Conservation (phyloP, 2,888 invertebrate genomes). For the Cosmorhoe ocellata region DNA sequence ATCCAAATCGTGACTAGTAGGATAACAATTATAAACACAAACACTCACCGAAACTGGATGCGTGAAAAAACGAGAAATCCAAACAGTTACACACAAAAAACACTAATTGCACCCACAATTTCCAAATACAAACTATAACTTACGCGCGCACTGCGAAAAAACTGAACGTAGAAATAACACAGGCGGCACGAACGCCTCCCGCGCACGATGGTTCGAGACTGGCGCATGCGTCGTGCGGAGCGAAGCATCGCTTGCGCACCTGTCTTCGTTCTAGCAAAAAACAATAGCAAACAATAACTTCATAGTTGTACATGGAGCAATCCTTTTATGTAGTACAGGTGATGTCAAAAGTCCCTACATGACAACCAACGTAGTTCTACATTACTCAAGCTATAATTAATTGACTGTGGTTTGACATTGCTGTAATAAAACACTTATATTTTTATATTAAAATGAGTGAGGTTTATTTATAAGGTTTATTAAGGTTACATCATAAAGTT, state of each 20-base stretch:
- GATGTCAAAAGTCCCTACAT: constrained; percentile 12
- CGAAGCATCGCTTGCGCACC: constrained; percentile 54
- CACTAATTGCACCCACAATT: constrained; percentile 30
- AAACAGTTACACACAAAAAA: constrained; percentile 30
- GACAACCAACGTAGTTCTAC: background rate
- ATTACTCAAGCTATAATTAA: too few relatives aligned
- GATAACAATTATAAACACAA: constrained; percentile 34
- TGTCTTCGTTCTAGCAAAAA: constrained; percentile 58
- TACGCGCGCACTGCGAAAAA: constrained; percentile 20
- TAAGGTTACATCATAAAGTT: too few relatives aligned
- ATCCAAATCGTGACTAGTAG: constrained; percentile 20
- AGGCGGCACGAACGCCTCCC: constrained; percentile 54
- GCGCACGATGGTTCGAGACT: constrained; percentile 66
- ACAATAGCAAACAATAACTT: constrained; percentile 72
- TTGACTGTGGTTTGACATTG: too few relatives aligned
- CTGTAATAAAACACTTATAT: too few relatives aligned
- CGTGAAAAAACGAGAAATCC: constrained; percentile 41
- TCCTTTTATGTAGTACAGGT: constrained; percentile 26
- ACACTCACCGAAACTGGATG: constrained; percentile 57
- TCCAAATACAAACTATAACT: constrained; percentile 36
- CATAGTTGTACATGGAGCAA: constrained; percentile 45
- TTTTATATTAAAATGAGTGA: too few relatives aligned
- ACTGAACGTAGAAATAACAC: constrained; percentile 8
- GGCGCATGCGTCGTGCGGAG: constrained; percentile 45
- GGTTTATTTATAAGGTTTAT: too few relatives aligned